Base-by-base conservation (phyloP, 2,888 invertebrate genomes). In the Lithophane socia region DNA sequence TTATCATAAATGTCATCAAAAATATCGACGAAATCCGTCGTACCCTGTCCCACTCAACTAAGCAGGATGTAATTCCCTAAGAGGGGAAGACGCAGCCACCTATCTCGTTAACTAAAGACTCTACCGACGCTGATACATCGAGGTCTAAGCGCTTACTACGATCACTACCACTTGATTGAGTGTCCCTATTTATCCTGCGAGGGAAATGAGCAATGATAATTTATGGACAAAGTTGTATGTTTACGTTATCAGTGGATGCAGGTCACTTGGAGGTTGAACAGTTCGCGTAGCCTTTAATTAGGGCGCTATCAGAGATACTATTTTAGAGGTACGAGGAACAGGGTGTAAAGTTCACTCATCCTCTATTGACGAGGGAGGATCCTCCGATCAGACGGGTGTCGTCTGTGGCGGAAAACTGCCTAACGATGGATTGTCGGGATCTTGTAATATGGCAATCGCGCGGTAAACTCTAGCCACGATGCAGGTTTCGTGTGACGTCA, bases 131-230 rank as follows among this genome's bases (percentile, higher is more conserved):
- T 78, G 82, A 84, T 84, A 84, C 79, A 79, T 79, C 71, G 85
- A 73, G 75, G 77, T 71, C 82, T 86, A 74, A 82, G 49, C 75
- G 77, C 65, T 77, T 73, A 71, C 84, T 67, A 58, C 77, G 80
- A 81, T 83, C 84, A 77, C 73, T 76, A 75, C 63, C 70, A 75
- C 79, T 82, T 86, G 86, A 86, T 82, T 77, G 84, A 86, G 77
- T 82, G 75, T 24, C 60, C 69, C 77, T 74, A 77, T 77, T 85
- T 83, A 85, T 77, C 63, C 75, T 77, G 66, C 69, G 75, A 80
- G 69, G 75, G 84, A 73, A 85, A 86, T 81, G 63, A 82, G 75
- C 56, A 42, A 37, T 65, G 67, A 77, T 86, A 72, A 84, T 84
- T 79, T 86, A 73, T 75, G 70, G 60, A 68, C 64, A 73, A 85